Base-by-base conservation (phyloP, 2,797 vertebrate species). In the Nothura maculosa region DNA sequence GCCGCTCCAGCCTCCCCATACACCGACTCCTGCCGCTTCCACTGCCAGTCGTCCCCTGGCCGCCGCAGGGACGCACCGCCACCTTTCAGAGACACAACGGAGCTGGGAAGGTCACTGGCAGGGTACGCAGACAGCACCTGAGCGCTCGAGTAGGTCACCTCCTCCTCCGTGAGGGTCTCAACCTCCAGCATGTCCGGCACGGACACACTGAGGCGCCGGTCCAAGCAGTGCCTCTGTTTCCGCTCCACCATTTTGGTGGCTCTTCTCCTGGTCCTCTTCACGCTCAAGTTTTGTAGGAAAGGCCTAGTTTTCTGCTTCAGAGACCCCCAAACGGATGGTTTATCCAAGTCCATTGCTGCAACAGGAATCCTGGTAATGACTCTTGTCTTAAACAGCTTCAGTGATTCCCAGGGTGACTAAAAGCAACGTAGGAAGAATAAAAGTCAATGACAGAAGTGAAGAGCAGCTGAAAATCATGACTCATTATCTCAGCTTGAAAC, bases 261-360 rank as follows among this genome's bases (percentile, higher is more conserved):
- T 21, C 61, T 96, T 90, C 97, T 98, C 79, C 97, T 98, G 1
- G 86, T 87, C 91, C 64, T 98, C 89, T 57, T 98, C 92, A 97
- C 96, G 0, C 96, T 97, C 30, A 98, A 67, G 86, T 97, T 98
- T 18, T 90, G 96, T 57, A 98, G 67, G 85, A 98, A 88, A 0
- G 98, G 98, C 57, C 93, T 96, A 2, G 98, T 98, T 80, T 97
- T 97, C 92, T 98, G 95, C 7, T 98, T 98, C 16, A 98, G 84
- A 18, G 98, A 98, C 47, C 91, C 98, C 98, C 98, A 98, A 10
- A 98, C 97, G 0, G 98, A 98, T 0, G 94, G 73, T 69, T 98
- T 98, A 67, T 98, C 98, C 88, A 97, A 96, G 94, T 98, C 97
- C 98, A 98, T 98, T 16, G 60, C 92, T 89, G 81, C 95, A 62